Conservation (phyloP, 2,888 invertebrate species). For the Lumbricus terrestris region DNA sequence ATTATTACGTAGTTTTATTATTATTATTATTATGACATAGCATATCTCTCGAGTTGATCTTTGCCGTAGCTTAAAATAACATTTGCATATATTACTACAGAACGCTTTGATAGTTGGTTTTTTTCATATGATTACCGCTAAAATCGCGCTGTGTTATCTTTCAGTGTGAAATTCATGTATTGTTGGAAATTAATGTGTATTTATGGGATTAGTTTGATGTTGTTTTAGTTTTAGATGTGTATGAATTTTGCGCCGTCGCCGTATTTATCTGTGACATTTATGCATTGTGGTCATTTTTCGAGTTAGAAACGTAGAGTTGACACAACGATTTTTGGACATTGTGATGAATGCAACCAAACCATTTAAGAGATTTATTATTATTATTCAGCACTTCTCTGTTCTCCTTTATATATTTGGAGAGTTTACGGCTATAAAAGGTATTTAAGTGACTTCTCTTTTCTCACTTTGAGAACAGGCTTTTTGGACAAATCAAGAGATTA, state of each 20-base stretch:
- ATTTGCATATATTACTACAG: no score
- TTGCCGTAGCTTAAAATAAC: background rate
- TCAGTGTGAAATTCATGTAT: background rate
- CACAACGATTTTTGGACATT: no score
- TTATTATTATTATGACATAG: background rate
- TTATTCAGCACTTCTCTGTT: no score
- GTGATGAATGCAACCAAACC: no score
- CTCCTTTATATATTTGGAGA: no score
- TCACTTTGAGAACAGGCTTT: no score
- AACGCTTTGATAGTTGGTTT: background rate
- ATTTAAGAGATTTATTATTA: no score
- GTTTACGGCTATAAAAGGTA: no score
- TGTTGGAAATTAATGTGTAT: no score
- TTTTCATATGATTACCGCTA: background rate
- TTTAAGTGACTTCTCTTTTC: no score
- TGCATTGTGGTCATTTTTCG: background rate
- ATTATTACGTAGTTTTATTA: background rate
- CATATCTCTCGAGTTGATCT: background rate
- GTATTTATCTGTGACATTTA: background rate
- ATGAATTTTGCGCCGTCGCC: background rate
- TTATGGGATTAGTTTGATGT: background rate
- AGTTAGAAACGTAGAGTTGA: background rate
- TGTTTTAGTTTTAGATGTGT: background rate
- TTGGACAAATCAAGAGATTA: no score
- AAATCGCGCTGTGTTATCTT: background rate